phyloP scores from a whole-genome alignment of 2,113 vertebrate genomes.

The Theristicus caerulescens region DNA sequence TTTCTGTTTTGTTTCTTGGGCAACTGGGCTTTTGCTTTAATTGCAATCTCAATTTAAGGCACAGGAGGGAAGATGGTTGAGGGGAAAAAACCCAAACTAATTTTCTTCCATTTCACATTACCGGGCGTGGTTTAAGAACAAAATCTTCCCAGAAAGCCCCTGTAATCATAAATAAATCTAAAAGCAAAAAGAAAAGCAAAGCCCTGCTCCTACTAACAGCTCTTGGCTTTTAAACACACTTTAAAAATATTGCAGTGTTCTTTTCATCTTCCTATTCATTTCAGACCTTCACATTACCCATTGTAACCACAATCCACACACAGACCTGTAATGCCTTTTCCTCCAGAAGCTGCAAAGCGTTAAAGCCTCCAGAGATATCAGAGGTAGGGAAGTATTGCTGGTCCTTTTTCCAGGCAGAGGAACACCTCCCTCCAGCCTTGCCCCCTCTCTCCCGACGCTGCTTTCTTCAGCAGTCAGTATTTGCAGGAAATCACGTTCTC shows the following conservation, averaged over 20 bases:
- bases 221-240: neutral
- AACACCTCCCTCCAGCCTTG: neutral
- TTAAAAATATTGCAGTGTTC: neutral
- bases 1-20: neutral
- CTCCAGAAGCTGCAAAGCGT: neutral
- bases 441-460: rapidly evolving
- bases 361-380: neutral
- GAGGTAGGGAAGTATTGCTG: neutral
- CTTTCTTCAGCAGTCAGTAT: neutral
- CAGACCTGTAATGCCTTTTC: neutral
- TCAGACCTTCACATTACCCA: neutral
- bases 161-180: neutral
- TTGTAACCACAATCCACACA: neutral
- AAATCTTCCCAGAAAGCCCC: neutral
- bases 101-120: neutral
- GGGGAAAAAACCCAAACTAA: neutral
- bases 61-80: neutral
- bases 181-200: neutral
- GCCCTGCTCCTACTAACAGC: neutral
- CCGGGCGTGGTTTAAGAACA: neutral
- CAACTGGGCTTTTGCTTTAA: neutral
- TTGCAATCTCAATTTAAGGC: neutral
- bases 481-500: neutral
- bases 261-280: neutral
- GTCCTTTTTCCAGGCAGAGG: neutral